phyloP scores from a whole-genome alignment of 2,888 invertebrate species.

The Phaedon cochleariae region DNA sequence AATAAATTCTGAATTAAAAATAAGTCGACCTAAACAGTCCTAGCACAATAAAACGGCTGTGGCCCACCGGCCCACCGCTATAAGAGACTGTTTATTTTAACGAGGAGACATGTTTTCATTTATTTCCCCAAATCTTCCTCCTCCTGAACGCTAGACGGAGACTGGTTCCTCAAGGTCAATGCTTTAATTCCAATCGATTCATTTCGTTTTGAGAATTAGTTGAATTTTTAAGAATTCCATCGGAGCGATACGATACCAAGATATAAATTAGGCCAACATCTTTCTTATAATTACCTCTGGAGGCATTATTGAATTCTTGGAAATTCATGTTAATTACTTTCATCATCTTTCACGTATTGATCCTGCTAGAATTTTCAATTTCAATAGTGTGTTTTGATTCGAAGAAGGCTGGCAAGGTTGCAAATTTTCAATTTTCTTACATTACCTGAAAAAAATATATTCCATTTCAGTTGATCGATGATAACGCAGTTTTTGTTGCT shows the following conservation, averaged over 20 bases:
- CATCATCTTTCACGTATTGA: not conserved
- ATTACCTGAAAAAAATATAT: too few species aligned
- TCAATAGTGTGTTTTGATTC: too few species aligned
- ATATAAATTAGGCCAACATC: not conserved
- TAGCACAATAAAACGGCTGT: conserved; percentile 48
- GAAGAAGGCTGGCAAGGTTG: too few species aligned
- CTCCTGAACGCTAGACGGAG: conserved; percentile 12
- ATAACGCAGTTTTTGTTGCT: too few species aligned
- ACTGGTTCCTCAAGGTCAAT: conserved; percentile 19
- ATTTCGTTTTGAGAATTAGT: not conserved
- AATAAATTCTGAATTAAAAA: conserved; percentile 48
- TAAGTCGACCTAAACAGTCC: conserved; percentile 47
- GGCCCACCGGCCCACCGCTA: conserved; percentile 51
- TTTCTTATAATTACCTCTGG: not conserved
- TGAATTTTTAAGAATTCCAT: not conserved
- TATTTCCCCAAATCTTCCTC: conserved; percentile 52
- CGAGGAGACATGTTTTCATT: conserved; percentile 54
- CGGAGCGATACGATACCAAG: not conserved
- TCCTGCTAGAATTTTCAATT: not conserved
- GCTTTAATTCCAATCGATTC: conserved; percentile 13
- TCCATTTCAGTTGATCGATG: too few species aligned
- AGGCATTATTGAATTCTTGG: not conserved
- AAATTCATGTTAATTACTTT: not conserved
- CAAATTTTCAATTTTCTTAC: too few species aligned
- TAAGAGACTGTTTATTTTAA: conserved; percentile 55